Conservation (phyloP, 2,113 vertebrate genomes). For the Oplegnathus fasciatus region DNA sequence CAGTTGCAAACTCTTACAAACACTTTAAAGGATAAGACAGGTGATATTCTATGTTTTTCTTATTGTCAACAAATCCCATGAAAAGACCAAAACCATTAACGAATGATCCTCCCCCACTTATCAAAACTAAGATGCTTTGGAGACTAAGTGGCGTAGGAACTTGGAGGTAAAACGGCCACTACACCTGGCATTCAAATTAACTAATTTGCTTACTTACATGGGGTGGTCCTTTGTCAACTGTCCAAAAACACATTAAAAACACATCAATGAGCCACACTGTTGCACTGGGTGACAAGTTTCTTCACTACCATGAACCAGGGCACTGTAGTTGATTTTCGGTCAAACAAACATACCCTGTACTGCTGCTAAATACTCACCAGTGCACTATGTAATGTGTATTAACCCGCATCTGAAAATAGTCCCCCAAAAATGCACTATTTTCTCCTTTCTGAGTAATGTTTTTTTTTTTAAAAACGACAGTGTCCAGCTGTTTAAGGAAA, state of each 20-base stretch:
- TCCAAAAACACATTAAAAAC: not conserved
- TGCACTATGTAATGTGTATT: not conserved
- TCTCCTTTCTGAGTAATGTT: not conserved
- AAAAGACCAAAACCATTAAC: conserved; percentile 12
- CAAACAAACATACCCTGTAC: not conserved
- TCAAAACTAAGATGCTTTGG: not conserved
- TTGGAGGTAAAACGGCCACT: not conserved
- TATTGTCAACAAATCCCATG: conserved; percentile 18
- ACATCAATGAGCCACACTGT: not conserved
- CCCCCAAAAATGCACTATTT: not conserved
- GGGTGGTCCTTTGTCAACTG: not conserved
- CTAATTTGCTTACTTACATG: not conserved
- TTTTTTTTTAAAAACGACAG: not conserved
- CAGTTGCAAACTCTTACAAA: conserved; percentile 75
- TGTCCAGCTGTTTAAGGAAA: not conserved
- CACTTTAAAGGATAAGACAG: conserved; percentile 60
- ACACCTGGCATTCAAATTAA: not conserved
- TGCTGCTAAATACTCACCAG: not conserved
- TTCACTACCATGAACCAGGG: not conserved
- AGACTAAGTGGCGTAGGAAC: not conserved
- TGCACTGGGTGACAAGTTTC: not conserved
- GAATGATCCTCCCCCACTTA: not conserved
- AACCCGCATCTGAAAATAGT: not conserved
- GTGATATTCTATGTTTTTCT: conserved; percentile 8
- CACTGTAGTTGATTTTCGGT: not conserved